Percentiles rank a stretch among this genome's conserved stretches.
phyloP scores from a whole-genome alignment of 2,888 invertebrate genomes.

The Ophioninae sp. region DNA sequence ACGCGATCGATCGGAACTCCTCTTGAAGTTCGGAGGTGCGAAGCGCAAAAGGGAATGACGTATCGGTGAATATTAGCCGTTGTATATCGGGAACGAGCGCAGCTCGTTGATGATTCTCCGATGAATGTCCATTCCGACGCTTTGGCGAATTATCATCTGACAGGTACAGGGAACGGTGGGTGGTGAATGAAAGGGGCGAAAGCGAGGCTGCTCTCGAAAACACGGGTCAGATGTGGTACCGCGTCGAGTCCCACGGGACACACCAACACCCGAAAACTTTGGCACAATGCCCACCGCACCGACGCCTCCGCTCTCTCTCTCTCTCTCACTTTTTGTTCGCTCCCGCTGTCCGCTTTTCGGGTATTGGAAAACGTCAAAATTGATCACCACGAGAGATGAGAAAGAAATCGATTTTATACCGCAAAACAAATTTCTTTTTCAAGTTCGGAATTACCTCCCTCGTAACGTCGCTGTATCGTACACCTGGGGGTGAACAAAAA shows the following conservation, averaged over 20 bases:
- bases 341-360: no score
- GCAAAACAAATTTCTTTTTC: no score
- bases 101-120: conserved; percentile 3
- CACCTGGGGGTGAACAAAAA: no score
- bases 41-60: no score
- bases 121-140: conserved; percentile 50
- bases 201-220: conserved; percentile 32
- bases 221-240: conserved; percentile 57
- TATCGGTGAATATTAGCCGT: not conserved
- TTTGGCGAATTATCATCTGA: conserved; percentile 59
- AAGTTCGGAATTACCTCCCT: no score
- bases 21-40: no score
- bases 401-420: no score
- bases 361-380: no score
- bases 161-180: conserved; percentile 26
- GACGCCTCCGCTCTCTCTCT: conserved; percentile 36
- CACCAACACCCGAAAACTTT: conserved; percentile 55
- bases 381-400: no score
- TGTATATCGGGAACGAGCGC: not conserved
- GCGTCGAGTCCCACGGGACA: conserved; percentile 53
- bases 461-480: no score
- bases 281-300: conserved; percentile 48
- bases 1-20: no score
- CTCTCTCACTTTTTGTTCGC: conserved; percentile 13
- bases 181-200: conserved; percentile 8